These are phyloP conservation scores for Hiodon tergisus DNA, from an alignment of 2,113 vertebrate genomes.

Conservation along the genomic window DNA sequence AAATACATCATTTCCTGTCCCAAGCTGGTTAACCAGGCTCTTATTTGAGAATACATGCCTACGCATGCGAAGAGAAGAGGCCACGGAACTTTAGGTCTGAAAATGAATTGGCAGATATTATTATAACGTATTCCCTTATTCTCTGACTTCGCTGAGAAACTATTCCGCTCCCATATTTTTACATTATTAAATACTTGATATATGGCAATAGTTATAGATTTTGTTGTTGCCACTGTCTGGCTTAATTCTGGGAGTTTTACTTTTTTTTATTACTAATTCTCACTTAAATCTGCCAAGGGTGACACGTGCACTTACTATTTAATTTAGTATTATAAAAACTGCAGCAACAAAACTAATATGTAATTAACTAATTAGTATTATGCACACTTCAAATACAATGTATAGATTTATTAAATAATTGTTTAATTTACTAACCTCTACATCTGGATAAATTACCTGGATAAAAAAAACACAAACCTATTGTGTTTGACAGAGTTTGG, in stretches of 20 bases:
- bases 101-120: neutral
- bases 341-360: too few species aligned
- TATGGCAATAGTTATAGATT: neutral
- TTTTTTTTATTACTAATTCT: too few species aligned
- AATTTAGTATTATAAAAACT: too few species aligned
- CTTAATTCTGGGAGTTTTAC: neutral
- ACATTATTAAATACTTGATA: neutral
- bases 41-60: neutral
- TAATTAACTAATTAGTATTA: too few species aligned
- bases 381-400: too few species aligned
- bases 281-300: too few species aligned
- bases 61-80: neutral
- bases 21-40: neutral
- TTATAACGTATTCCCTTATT: conserved; percentile 8
- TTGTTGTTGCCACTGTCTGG: neutral
- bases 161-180: neutral
- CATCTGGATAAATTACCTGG: too few species aligned
- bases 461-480: too few species aligned
- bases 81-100: neutral
- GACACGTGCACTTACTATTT: too few species aligned
- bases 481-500: too few species aligned
- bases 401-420: too few species aligned
- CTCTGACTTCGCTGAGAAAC: neutral
- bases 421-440: too few species aligned
- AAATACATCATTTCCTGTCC: neutral